Conservation (phyloP, 2,888 invertebrate genomes). For the Diaphora mendica region DNA sequence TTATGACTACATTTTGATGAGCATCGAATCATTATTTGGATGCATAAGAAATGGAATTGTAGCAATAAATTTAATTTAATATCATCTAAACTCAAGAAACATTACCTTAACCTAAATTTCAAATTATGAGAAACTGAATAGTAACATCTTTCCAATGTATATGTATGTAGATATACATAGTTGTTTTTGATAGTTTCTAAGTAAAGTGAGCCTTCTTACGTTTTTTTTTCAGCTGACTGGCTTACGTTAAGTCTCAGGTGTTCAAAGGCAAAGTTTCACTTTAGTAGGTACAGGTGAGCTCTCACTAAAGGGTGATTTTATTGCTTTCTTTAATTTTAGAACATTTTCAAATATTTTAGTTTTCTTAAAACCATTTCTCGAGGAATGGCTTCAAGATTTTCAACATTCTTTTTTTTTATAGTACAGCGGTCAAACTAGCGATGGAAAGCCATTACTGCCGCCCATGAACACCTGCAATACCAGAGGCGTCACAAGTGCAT, state of each 20-base stretch:
- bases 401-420: background rate
- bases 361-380: background rate
- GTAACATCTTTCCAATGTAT: background rate
- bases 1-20: background rate
- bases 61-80: background rate
- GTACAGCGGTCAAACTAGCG: too few species aligned
- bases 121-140: background rate
- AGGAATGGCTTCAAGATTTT: background rate
- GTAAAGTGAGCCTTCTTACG: background rate
- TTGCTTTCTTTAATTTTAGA: conserved; percentile 33
- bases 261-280: conserved; percentile 37
- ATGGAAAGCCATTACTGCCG: too few species aligned
- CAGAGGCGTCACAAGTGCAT: too few species aligned
- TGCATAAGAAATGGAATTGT: background rate
- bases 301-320: conserved; percentile 30
- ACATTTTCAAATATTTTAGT: background rate
- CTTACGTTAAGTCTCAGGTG: conserved; percentile 34
- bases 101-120: background rate
- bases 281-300: conserved; percentile 27
- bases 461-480: too few species aligned
- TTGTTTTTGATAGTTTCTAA: background rate
- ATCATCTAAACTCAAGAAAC: background rate
- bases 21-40: background rate
- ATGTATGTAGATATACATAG: too few species aligned
- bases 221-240: conserved; percentile 31